phyloP scores from a whole-genome alignment of 2,113 vertebrate species.

The Scomber japonicus region DNA sequence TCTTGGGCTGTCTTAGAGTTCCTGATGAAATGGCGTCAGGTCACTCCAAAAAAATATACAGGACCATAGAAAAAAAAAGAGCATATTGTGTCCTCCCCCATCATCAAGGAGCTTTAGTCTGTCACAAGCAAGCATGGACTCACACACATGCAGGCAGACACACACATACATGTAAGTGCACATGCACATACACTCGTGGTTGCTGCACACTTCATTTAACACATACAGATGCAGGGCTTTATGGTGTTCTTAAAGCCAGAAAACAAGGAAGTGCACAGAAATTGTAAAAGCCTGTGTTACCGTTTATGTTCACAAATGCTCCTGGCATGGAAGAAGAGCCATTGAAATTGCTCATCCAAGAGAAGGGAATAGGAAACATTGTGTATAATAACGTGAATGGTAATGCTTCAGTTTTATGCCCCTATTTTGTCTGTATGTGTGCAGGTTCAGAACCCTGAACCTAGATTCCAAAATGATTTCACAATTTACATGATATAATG shows the following conservation, averaged over 20 bases:
- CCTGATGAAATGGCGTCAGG: slow-evolving; percentile 89
- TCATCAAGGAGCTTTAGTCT: slow-evolving; percentile 68
- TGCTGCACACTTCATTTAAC: slow-evolving; percentile 79
- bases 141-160: slow-evolving; percentile 8
- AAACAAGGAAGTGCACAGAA: slow-evolving; percentile 78
- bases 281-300: slow-evolving; percentile 81
- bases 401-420: slow-evolving; percentile 81
- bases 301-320: slow-evolving; percentile 81
- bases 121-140: slow-evolving; percentile 64
- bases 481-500: slow-evolving; percentile 77
- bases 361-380: slow-evolving; percentile 78
- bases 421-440: slow-evolving; percentile 63
- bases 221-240: slow-evolving; percentile 77
- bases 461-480: slow-evolving; percentile 76
- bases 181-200: slow-evolving; percentile 48
- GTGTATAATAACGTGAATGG: slow-evolving; percentile 82
- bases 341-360: slow-evolving; percentile 82
- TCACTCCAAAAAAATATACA: slow-evolving; percentile 77
- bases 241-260: slow-evolving; percentile 78
- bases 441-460: slow-evolving; percentile 59
- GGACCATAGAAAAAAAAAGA: slow-evolving; percentile 48
- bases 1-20: slow-evolving; percentile 88
- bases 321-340: slow-evolving; percentile 72
- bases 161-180: slow-evolving; percentile 14
- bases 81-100: slow-evolving; percentile 59